Evolutionary conservation across 23 tunicate species (phyloP), one percentile per base, ranked within the genome.

Genomic region (Oikopleura albicans): DNA sequence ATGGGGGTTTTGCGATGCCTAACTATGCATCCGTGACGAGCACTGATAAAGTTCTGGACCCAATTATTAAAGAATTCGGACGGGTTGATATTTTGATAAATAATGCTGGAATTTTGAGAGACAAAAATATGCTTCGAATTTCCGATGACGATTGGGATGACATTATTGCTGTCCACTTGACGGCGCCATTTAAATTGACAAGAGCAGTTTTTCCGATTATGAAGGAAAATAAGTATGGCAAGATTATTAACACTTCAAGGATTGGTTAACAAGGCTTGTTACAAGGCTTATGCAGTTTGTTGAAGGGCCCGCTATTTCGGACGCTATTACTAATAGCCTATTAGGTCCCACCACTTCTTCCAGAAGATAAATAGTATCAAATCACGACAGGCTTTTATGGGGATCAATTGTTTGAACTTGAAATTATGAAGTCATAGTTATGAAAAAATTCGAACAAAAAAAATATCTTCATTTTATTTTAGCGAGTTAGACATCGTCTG

Each of bases 31-130:
- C 34, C 33, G 79, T 27, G 4, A 29, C 28, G 35, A 4, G 31
- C 4, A 16, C 79, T 2, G 4, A 29, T 4, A 37, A 31, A 71
- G 35, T 71, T 29, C 28, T 71, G 28, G 79, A 71, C 35, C 79
- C 79, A 71, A 29, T 71, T 29, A 2, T 71, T 16, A 29, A 31
- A 29, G 79, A 71, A 29, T 71, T 71, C 31, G 79, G 79, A 29
- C 27, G 35, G 31, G 79, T 71, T 4, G 79, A 71, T 71, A 71
- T 71, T 71, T 37, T 71, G 4, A 71, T 71, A 16, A 71, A 71
- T 29, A 71, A 71, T 71, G 79, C 79, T 16, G 79, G 79, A 4
- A 71, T 71, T 71, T 71, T 71, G 37, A 71, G 79, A 71, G 79
- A 71, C 37, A 71, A 71, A 29, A 71, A 71, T 71, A 71, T 71